phyloP scores from a whole-genome alignment of 1,140 invertebrate species.

The Colletes latitarsis region DNA sequence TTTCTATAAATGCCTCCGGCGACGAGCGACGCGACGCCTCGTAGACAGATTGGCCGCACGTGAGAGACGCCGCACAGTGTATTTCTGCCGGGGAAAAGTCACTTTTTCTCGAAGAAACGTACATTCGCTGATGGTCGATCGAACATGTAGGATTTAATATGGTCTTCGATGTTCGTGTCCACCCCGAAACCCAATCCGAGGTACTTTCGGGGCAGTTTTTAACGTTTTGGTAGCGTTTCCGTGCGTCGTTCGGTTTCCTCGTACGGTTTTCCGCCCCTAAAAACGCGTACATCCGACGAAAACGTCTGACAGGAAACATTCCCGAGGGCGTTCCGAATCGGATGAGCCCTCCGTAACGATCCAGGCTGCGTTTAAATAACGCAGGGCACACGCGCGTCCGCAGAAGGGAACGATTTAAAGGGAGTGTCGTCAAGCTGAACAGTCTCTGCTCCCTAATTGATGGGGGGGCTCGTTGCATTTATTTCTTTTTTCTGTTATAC shows the following conservation, averaged over 20 bases:
- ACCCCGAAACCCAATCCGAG: too few relatives aligned
- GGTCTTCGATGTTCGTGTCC: too few relatives aligned
- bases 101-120: too few relatives aligned
- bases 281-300: slow-evolving; percentile 52
- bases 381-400: background rate
- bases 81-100: too few relatives aligned
- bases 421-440: slow-evolving; percentile 10
- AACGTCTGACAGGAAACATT: slow-evolving; percentile 66
- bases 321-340: slow-evolving; percentile 34
- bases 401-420: slow-evolving; percentile 32
- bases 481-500: background rate
- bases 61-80: slow-evolving; percentile 40
- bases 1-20: slow-evolving; percentile 42
- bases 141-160: too few relatives aligned
- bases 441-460: slow-evolving; percentile 13
- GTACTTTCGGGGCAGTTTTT: too few relatives aligned
- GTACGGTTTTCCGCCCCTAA: slow-evolving; percentile 50
- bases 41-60: slow-evolving; percentile 62
- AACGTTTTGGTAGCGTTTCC: too few relatives aligned
- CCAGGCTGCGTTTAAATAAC: slow-evolving; percentile 5
- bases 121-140: too few relatives aligned
- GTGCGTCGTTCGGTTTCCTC: slow-evolving; percentile 50
- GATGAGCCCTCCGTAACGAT: slow-evolving; percentile 33
- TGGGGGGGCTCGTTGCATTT: slow-evolving; percentile 23
- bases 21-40: background rate